Evolutionary conservation across 2,113 vertebrate genomes (phyloP), one percentile per base, ranked within the genome.

Genomic region (Patagioenas fasciata): DNA sequence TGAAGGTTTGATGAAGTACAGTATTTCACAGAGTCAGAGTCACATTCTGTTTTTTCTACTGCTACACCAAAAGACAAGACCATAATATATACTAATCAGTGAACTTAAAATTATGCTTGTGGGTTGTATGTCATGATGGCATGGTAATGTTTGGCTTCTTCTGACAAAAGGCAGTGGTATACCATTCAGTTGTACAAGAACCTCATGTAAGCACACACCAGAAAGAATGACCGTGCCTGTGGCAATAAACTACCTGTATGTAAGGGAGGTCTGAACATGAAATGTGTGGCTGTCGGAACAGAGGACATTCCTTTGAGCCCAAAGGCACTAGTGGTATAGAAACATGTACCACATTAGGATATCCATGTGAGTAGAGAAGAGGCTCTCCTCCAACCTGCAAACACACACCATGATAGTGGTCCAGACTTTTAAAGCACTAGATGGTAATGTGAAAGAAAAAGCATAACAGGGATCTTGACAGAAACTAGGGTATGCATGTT

Each of bases 311-410:
- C 66, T 54, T 29, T 0, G 1, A 83, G 19, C 11, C 29, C 19
- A 31, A 20, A 2, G 2, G 24, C 70, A 81, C 13, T 24, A 66
- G 17, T 1, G 0, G 44, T 15, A 58, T 14, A 40, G 20, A 70
- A 51, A 29, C 2, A 1, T 17, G 23, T 28, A 60, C 34, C 38
- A 31, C 4, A 3, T 6, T 20, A n/a, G 12, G 9, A 10, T 54
- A 23, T 14, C 26, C 3, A 0, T 42, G 51, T 0, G 0, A 60
- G 58, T 4, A 50, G 50, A 69, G 21, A 80, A 60, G n/a, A 48
- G 38, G 18, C 1, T 71, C 18, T 85, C 38, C 36, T 58, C 38
- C 51, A 8, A 18, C 11, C 29, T 61, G 71, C 56, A 78, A 95
- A 91, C 89, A 28, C 62, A 40, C 50, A 13, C 24, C 16, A 38